Evolutionary conservation across 2,797 vertebrate genomes (phyloP).

Genomic region (Sternotherus odoratus): DNA sequence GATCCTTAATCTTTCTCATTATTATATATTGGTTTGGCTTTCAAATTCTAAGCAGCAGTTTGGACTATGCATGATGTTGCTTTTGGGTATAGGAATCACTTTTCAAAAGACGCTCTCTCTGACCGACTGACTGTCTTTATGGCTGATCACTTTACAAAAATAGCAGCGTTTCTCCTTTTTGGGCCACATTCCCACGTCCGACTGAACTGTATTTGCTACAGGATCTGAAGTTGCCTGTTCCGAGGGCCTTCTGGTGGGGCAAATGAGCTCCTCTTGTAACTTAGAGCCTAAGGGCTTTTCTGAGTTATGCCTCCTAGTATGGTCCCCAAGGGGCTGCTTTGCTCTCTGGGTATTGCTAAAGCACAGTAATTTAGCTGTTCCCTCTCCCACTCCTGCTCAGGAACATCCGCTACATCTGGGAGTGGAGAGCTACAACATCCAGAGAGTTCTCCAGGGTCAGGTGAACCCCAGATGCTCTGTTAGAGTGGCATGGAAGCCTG

Average conservation of each 20-base stretch:
- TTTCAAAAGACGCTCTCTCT: constrained; percentile 3
- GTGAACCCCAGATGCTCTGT: background rate
- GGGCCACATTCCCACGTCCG: background rate
- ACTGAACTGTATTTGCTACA: background rate
- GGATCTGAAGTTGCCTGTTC: background rate
- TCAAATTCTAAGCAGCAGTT: constrained; percentile 27
- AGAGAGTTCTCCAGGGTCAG: background rate
- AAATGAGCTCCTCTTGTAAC: background rate
- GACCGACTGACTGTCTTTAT: background rate
- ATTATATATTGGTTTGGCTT: constrained; percentile 26
- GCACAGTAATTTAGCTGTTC: background rate
- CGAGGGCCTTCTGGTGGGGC: background rate
- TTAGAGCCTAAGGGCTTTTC: background rate
- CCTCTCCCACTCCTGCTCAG: background rate
- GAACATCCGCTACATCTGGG: background rate
- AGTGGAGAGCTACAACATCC: background rate
- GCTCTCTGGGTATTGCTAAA: background rate
- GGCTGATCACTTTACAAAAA: constrained; percentile 18
- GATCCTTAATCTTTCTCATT: constrained; percentile 46
- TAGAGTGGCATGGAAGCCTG: background rate
- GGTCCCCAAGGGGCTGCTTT: background rate
- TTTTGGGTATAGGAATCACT: constrained; percentile 29
- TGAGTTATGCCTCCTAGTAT: background rate
- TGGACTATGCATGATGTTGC: constrained; percentile 22
- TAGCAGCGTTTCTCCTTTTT: background rate